Conservation (phyloP, 1,140 invertebrate genomes). For the Drosophila sp. region DNA sequence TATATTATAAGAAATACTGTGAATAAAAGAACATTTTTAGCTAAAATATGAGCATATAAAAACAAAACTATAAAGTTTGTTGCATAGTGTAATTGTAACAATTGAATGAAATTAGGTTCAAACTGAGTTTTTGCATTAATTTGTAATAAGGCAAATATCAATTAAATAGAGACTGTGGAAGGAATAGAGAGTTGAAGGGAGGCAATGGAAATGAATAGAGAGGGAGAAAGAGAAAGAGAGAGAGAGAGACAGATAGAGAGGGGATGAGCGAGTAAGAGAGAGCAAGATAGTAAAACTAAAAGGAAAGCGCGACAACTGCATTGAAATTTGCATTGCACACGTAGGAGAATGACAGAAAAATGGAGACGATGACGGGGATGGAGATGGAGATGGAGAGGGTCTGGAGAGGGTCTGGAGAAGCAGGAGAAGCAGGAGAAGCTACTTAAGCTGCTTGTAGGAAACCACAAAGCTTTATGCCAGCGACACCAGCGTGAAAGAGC, state of each 20-base stretch:
- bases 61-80: no score
- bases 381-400: no score
- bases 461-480: slow-evolving; percentile 47
- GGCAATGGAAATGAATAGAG: no score
- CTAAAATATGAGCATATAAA: no score
- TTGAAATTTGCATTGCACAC: slow-evolving; percentile 30
- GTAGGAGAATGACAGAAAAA: no score
- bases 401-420: no score
- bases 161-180: background rate
- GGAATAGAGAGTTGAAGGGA: background rate
- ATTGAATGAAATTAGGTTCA: background rate
- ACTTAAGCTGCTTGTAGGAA: slow-evolving; percentile 49
- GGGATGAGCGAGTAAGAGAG: background rate
- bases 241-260: background rate
- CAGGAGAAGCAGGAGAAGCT: background rate
- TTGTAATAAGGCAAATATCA: slow-evolving; percentile 16
- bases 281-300: background rate
- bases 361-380: background rate
- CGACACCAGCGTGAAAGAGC: slow-evolving; percentile 10
- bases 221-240: background rate
- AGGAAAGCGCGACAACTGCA: slow-evolving; percentile 7
- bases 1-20: no score
- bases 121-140: background rate
- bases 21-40: no score
- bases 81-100: no score